These are phyloP conservation scores for Ctenodactylus gundi DNA, from an alignment of 2,113 vertebrate genomes.

Conservation along the genomic window DNA sequence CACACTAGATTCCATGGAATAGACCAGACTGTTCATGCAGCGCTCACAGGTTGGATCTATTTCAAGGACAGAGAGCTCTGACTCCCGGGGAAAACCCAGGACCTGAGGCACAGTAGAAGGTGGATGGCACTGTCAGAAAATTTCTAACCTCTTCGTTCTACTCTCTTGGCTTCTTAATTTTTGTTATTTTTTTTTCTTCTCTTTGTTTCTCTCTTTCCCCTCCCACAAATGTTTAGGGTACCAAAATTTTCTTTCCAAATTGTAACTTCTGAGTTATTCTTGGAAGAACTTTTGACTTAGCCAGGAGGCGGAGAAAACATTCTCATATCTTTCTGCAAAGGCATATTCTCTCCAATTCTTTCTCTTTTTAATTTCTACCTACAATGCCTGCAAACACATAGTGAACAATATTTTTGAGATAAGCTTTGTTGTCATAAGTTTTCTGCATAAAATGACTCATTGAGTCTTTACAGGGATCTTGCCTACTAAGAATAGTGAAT, in stretches of 20 bases:
- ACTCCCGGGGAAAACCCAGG: rapidly evolving
- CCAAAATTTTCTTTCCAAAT: not conserved
- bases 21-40: rapidly evolving
- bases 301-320: not conserved
- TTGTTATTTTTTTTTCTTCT: not conserved
- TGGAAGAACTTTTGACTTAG: not conserved
- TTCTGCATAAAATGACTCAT: not conserved
- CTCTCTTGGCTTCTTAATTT: not conserved
- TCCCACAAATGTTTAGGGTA: not conserved
- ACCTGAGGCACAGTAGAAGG: not conserved
- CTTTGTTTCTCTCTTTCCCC: too few species aligned
- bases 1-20: too few species aligned
- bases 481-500: not conserved
- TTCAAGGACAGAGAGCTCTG: not conserved
- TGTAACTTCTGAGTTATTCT: not conserved
- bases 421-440: not conserved
- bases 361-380: not conserved
- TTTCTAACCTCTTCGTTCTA: not conserved
- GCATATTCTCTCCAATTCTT: not conserved
- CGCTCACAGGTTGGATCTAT: not conserved
- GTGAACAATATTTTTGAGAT: not conserved
- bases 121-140: rapidly evolving
- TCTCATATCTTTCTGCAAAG: not conserved
- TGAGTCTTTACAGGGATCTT: not conserved
- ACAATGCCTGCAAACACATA: not conserved